Base-by-base conservation (phyloP, 2,797 vertebrate genomes). In the Sebastes miniatus region DNA sequence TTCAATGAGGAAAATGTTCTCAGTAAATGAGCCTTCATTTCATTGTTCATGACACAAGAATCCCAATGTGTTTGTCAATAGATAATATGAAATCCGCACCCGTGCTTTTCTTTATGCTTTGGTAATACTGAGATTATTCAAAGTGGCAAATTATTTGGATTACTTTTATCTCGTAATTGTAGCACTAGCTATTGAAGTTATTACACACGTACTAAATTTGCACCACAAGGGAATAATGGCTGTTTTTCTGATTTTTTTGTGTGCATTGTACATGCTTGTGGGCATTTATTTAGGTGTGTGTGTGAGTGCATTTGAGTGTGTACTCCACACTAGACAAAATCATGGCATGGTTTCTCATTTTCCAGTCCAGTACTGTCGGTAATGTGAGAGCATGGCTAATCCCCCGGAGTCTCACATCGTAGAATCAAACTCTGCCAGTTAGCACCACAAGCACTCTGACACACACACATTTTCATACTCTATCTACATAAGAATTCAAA, bases 291-390 rank as follows among this genome's bases (percentile, higher is more conserved):
- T 68, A 68, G 62, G 59, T 62, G 56, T 73, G 39, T n/a, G 50
- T 39, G 39, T 39, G 80, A 31, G 62, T 67, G 76, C 32, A 64
- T 81, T 80, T 85, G 62, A 76, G 69, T 66, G 64, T 81, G 71
- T 79, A 34, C 69, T 68, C 57, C 79, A 78, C 78, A 90, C 69
- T 90, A 91, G 80, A 91, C 92, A 91, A 91, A 94, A 91, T 91
- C 88, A 85, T 86, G 61, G 79, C 87, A 90, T 86, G 79, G 77
- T 91, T 94, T 96, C 93, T 95, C 93, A 96, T 96, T 95, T 96
- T 95, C 95, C 94, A 95, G 94, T 94, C 92, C 94, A 95, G 86
- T 94, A 93, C 94, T 93, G 90, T 89, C 47, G 86, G 91, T 96
- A 96, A 96, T 95, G 92, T 93, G 92, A 94, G 92, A 92, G 88